Evolutionary conservation across 2,113 vertebrate species (phyloP), one percentile per base, ranked within the genome.

Genomic region (Sus scrofa): DNA sequence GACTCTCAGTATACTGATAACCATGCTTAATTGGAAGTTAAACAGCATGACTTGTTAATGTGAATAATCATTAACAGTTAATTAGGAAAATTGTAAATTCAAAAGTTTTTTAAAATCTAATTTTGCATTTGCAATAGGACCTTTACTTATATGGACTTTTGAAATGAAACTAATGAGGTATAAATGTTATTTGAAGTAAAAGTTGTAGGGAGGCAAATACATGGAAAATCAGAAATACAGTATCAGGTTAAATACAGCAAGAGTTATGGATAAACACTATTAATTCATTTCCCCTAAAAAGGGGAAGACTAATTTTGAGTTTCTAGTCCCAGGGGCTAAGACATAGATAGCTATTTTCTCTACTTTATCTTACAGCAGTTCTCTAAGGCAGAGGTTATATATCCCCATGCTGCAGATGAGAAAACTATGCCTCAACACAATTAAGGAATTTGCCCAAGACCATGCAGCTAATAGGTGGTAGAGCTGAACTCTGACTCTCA

Each of bases 111-210:
- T 44, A 4, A 32, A 87, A 85, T 74, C 19, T 73, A 74, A 81
- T 70, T 94, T 93, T 92, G 52, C 39, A 94, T 44, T 52, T 71
- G 13, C 56, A 94, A 27, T 88, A 89, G 92, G 78, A 87, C n/a
- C 10, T 87, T 39, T 62, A 90, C 19, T 86, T 91, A 60, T 7
- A 2, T 74, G 52, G 77, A 56, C 50, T 93, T 92, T 90, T 50
- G 9, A 94, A 91, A 93, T 93, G 26, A 95, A 79, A 93, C 84
- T 68, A 87, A 81, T 52, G 65, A 91, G 19, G 27, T 63, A 77
- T 44, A 87, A 54, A 87, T 77, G n/a, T 86, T 77, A 89, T 54
- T 73, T 91, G 77, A 92, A 81, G 26, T 86, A 96, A 90, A 94
- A 91, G 19, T 86, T 91, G 83, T 71, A 90, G 79, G 27, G 50